Base-by-base conservation (phyloP, 2,888 invertebrate genomes). In the Syrista parreyssii region DNA sequence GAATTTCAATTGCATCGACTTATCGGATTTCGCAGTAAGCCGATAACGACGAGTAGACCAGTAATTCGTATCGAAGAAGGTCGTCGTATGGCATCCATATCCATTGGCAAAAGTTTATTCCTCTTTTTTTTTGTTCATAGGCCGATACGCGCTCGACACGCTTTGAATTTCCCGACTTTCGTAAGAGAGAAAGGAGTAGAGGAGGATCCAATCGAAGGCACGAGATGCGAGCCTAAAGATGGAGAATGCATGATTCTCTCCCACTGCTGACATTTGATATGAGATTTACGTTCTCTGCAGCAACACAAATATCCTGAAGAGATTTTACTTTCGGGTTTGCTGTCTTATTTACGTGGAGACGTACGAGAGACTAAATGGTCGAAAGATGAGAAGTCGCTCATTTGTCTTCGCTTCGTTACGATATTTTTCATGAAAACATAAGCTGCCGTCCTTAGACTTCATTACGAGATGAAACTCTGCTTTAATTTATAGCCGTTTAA, bases 231-330 rank as follows among this genome's bases (percentile, higher is more conserved):
- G 55, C 23, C 9, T 9, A 55, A 73, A 76, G n/a, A 76, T 68
- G 73, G 76, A 76, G 73, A 73, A 76, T 76, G 68, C 76, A 74
- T 73, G 73, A 68, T 73, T 76, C 68, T 76, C 68, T 34, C 32
- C 55, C 12, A 11, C 72, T 33, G 68, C 73, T 76, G 76, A 76
- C 73, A 74, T 76, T 76, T 76, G 76, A 76, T 76, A 31, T 68
- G 55, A 30, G 36, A 76, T 35, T 74, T 68, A 76, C 76, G 68
- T 76, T 76, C 76, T 76, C 75, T 34, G 30, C 12, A 55, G 23
- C 55, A 55, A 55, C 23, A 9, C 23, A 55, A 55, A 55, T 55
- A 55, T 55, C 1, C 55, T 23, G 23, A 55, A 15, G 12, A 36
- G 36, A 36, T 55, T 55, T 55, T 55, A 55, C 9, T 55, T 2